Evolutionary conservation across 2,888 invertebrate species (phyloP), one percentile per base, ranked within the genome.

Genomic region (Andrena bicolor): DNA sequence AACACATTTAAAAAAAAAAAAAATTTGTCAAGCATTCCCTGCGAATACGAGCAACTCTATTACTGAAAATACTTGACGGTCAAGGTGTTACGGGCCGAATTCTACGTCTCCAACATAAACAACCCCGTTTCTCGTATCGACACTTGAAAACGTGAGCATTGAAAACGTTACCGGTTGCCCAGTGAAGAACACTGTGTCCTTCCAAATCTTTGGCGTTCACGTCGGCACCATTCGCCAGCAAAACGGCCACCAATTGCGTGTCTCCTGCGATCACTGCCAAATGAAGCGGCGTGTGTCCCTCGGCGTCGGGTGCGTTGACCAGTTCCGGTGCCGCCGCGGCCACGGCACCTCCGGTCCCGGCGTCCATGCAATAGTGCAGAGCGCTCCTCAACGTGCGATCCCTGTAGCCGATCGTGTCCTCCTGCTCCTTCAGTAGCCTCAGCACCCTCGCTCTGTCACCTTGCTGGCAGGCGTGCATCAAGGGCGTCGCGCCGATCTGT

Each of bases 241-340:
- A 95, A 80, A 98, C 97, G 90, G 97, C 97, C 83, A 98, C 97
- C 87, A 98, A 95, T 23, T 97, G 97, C 90, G 97, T 96, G 93
- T 98, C 98, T 69, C 99, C 99, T 86, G 98, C 98, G 92, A 99
- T 99, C 83, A 99, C 98, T 32, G 99, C 99, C 91, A 99, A 96
- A 94, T 99, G 98, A 73, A 99, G 95, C 10, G 99, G 97, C 10
- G 99, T 98, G 93, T 99, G 98, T 80, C 99, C 99, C 94, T 99
- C 99, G 88, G 98, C 97, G 93, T 99, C 99, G 60, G 97, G 96
- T 53, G 97, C 96, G 93, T 97, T 97, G 78, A 98, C 96, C 86
- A 99, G 95, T 89, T 96, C 96, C n/a, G 98, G 97, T 88, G 98
- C 98, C 70, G 97, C 97, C 95, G 98, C 96, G 82, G 99, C 96